These are phyloP conservation scores for Neosilurus mollespiculum DNA, from an alignment of 2,797 vertebrate genomes.

Conservation along the genomic window DNA sequence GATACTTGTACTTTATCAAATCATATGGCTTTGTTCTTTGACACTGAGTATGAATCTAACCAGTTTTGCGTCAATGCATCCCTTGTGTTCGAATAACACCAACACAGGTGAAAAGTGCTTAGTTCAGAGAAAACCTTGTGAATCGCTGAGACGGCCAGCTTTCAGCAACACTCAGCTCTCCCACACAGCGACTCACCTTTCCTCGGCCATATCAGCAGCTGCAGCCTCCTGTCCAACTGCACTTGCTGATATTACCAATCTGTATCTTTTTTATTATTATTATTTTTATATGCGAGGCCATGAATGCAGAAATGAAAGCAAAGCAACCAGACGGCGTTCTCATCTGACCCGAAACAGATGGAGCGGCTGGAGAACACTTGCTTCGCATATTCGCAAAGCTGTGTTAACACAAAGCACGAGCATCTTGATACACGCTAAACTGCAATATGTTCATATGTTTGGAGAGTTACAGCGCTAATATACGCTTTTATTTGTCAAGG, in stretches of 20 bases:
- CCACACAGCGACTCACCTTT: slow-evolving; percentile 19
- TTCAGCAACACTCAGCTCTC: slow-evolving; percentile 52
- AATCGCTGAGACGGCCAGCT: slow-evolving; percentile 49
- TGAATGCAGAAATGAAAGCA: slow-evolving; percentile 30
- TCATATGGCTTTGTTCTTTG: not conserved
- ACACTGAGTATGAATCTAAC: slow-evolving; percentile 33
- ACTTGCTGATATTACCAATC: slow-evolving; percentile 55
- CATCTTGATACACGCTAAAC: slow-evolving; percentile 41
- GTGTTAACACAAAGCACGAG: slow-evolving; percentile 31
- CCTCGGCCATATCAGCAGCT: slow-evolving; percentile 59
- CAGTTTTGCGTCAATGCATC: slow-evolving; percentile 19
- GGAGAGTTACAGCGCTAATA: slow-evolving; percentile 19
- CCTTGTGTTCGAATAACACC: slow-evolving; percentile 33
- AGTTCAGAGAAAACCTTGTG: slow-evolving; percentile 32
- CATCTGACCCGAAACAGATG: slow-evolving; percentile 55
- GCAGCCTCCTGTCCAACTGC: slow-evolving; percentile 63
- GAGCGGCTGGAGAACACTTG: slow-evolving; percentile 37
- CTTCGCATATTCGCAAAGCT: slow-evolving; percentile 7
- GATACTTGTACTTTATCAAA: no score
- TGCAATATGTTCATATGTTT: slow-evolving; percentile 38
- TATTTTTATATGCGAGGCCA: slow-evolving; percentile 26
- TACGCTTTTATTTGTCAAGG: slow-evolving; percentile 13
- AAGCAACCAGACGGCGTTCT: slow-evolving; percentile 33
- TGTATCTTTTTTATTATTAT: slow-evolving; percentile 17
- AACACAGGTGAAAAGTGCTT: slow-evolving; percentile 53